Evolutionary conservation across 2,113 vertebrate genomes (phyloP).

Genomic region (Cyprinus carpio): DNA sequence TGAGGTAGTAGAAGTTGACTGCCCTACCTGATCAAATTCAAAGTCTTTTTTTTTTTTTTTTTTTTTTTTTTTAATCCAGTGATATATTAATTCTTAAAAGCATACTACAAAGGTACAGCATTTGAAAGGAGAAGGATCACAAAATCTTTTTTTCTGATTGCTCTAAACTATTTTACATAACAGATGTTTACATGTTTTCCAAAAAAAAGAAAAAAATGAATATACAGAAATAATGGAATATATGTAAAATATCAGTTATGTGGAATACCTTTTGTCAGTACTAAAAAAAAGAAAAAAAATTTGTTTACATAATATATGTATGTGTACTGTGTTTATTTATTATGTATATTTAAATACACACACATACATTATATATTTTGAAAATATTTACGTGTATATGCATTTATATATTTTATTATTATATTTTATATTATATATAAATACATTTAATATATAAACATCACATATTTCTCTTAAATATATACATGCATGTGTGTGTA

Average conservation of each 20-base stretch:
- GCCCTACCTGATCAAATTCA: background rate
- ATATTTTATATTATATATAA: too few species aligned
- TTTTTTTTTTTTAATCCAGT: background rate
- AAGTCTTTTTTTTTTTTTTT: background rate
- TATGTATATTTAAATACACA: too few species aligned
- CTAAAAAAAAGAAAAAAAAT: too few species aligned
- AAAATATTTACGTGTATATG: too few species aligned
- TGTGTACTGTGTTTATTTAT: too few species aligned
- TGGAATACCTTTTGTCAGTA: background rate
- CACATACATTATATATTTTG: too few species aligned
- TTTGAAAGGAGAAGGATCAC: too few species aligned
- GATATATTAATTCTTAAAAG: background rate
- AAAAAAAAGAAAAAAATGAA: background rate
- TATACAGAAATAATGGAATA: background rate
- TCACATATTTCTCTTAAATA: too few species aligned
- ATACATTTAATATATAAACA: too few species aligned
- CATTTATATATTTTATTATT: too few species aligned
- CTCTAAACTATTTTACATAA: background rate
- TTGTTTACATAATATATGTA: too few species aligned
- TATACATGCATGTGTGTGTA: too few species aligned
- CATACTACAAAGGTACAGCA: background rate
- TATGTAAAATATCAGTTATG: background rate
- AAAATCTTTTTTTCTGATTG: background rate
- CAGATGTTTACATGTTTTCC: background rate
- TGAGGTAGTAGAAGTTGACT: background rate